Conservation (phyloP, 2,797 vertebrate species). For the Cheirogaleus major region DNA sequence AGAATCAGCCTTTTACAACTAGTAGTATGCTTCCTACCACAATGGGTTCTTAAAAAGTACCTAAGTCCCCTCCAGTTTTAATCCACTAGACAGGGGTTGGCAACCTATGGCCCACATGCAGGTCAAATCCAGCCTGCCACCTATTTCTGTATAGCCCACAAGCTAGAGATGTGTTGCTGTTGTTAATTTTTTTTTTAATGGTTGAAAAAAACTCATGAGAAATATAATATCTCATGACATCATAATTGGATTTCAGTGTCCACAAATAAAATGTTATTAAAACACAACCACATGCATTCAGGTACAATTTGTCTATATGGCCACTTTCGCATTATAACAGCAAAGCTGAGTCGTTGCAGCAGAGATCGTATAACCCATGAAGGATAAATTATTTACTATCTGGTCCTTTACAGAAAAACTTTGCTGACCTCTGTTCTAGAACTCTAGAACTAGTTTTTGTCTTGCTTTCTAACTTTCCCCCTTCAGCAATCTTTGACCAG, state of each 20-base stretch:
- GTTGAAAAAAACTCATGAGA: not conserved
- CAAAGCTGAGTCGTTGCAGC: not conserved
- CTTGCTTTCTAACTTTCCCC: not conserved
- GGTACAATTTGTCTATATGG: not conserved
- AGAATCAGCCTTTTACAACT: not conserved
- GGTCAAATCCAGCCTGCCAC: not conserved
- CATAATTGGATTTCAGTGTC: not conserved
- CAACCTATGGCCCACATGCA: not conserved
- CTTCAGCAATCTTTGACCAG: not conserved
- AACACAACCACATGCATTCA: not conserved
- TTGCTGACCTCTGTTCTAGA: not conserved
- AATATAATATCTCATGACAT: not conserved
- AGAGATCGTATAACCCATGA: not conserved
- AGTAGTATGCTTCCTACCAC: not conserved
- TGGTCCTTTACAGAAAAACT: not conserved
- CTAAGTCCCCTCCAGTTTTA: not conserved
- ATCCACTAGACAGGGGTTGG: not conserved
- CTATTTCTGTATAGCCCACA: not conserved
- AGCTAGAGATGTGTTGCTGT: not conserved
- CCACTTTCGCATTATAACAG: not conserved
- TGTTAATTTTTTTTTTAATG: not conserved
- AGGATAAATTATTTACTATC: not conserved
- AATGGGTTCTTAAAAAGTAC: not conserved
- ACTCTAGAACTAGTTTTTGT: not conserved
- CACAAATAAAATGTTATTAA: not conserved